phyloP scores from a whole-genome alignment of 2,888 invertebrate species.

The Pseudococcus longispinus region DNA sequence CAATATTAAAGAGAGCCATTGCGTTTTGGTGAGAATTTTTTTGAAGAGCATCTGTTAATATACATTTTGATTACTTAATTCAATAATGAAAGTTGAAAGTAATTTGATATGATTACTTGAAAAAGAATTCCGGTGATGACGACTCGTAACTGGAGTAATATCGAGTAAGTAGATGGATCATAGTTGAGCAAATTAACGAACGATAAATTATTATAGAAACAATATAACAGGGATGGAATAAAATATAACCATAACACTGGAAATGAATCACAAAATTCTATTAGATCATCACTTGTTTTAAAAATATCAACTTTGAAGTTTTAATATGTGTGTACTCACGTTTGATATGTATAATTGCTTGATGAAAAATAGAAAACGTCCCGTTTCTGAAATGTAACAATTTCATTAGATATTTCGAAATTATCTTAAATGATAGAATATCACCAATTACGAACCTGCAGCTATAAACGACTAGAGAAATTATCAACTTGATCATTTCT shows the following conservation, averaged over 20 bases:
- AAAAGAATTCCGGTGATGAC: constrained; percentile 91
- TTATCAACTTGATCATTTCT: constrained; percentile 82
- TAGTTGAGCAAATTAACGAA: constrained; percentile 89
- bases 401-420: background rate
- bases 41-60: constrained; percentile 80
- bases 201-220: constrained; percentile 92
- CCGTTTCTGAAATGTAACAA: background rate
- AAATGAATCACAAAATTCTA: constrained; percentile 62
- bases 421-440: background rate
- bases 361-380: background rate
- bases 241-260: constrained; percentile 83
- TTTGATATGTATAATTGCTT: constrained; percentile 12
- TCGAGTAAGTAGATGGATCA: constrained; percentile 93
- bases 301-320: background rate
- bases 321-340: background rate
- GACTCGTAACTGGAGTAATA: constrained; percentile 87
- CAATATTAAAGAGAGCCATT: constrained; percentile 88
- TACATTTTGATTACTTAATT: too few species aligned
- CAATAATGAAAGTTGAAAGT: background rate
- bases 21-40: constrained; percentile 77
- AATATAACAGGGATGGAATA: constrained; percentile 89
- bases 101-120: constrained; percentile 77
- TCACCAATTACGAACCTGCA: constrained; percentile 67
- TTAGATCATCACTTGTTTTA: background rate
- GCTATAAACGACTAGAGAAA: constrained; percentile 76